These are phyloP conservation scores for Gyrodactylus bullatarudis DNA, from an alignment of 1,140 invertebrate species.

Conservation along the genomic window DNA sequence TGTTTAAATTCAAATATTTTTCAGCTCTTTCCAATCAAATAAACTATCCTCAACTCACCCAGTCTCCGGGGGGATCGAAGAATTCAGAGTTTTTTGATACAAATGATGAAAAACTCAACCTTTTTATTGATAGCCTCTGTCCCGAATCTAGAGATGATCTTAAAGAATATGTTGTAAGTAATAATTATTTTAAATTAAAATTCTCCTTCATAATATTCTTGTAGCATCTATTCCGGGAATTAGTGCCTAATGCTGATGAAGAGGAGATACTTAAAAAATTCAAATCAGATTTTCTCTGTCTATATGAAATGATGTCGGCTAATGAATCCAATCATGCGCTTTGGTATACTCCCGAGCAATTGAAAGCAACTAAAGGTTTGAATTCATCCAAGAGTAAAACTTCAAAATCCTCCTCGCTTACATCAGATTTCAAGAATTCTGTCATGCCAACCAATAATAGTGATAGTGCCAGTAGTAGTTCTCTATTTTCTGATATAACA, in stretches of 20 bases:
- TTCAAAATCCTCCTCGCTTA: neutral
- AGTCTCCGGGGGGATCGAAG: too few relatives aligned
- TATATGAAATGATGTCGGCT: neutral
- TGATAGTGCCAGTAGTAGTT: neutral
- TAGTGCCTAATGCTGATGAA: neutral
- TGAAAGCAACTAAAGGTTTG: neutral
- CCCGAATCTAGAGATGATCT: too few relatives aligned
- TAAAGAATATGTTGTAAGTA: too few relatives aligned
- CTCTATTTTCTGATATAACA: neutral
- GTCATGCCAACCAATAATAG: neutral
- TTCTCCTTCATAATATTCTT: too few relatives aligned
- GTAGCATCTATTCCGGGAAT: neutral
- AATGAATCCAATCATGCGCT: neutral
- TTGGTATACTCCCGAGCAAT: neutral
- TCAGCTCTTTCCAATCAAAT: too few relatives aligned
- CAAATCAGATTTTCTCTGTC: neutral
- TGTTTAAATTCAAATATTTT: too few relatives aligned
- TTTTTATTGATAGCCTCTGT: too few relatives aligned
- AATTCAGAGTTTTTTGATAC: too few relatives aligned
- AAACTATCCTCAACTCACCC: too few relatives aligned
- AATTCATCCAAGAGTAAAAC: neutral
- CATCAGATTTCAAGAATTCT: neutral
- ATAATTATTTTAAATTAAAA: too few relatives aligned
- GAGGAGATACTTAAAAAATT: neutral
- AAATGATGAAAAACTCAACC: too few relatives aligned